Percentiles rank a stretch among this genome's conserved stretches.
Evolutionary conservation across 1,140 invertebrate species (phyloP).

Genomic region (Drosophila kanapiae): DNA sequence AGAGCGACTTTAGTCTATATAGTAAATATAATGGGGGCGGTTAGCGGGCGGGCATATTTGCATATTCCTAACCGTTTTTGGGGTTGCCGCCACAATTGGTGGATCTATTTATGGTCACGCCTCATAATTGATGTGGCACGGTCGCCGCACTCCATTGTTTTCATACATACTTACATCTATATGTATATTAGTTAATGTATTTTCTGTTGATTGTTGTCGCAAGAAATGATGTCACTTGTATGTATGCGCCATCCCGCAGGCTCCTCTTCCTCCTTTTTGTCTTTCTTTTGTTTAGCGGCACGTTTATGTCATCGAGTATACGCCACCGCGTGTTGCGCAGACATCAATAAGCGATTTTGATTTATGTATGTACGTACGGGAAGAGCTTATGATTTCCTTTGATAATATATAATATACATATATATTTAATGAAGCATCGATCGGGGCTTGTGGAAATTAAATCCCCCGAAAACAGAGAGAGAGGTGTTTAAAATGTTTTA

Average conservation of each 20-base stretch:
- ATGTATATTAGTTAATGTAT: slow-evolving; percentile 53
- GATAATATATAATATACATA: neutral
- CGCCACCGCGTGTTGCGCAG: slow-evolving; percentile 44
- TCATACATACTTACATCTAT: slow-evolving; percentile 8
- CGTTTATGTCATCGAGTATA: slow-evolving; percentile 60
- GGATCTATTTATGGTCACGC: slow-evolving; percentile 60
- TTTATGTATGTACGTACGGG: slow-evolving; percentile 31
- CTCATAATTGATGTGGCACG: slow-evolving; percentile 62
- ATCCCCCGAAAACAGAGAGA: slow-evolving; percentile 3
- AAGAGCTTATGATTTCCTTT: slow-evolving; percentile 45
- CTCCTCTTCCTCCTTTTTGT: slow-evolving; percentile 17
- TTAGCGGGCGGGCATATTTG: slow-evolving; percentile 15
- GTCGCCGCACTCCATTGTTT: slow-evolving; percentile 16
- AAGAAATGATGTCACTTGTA: slow-evolving; percentile 73
- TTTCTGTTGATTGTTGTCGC: slow-evolving; percentile 43
- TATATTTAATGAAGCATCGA: slow-evolving; percentile 53
- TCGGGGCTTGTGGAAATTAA: slow-evolving; percentile 27
- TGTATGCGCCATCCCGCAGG: slow-evolving; percentile 18
- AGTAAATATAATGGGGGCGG: slow-evolving; percentile 6
- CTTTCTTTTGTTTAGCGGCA: slow-evolving; percentile 32
- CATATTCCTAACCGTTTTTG: slow-evolving; percentile 31
- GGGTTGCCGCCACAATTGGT: slow-evolving; percentile 36
- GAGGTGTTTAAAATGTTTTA: slow-evolving; percentile 26
- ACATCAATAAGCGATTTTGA: slow-evolving; percentile 67
- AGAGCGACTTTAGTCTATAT: slow-evolving; percentile 33